These are phyloP conservation scores for Mycetomoellerius zeteki DNA, from an alignment of 1,140 invertebrate species.

Conservation along the genomic window DNA sequence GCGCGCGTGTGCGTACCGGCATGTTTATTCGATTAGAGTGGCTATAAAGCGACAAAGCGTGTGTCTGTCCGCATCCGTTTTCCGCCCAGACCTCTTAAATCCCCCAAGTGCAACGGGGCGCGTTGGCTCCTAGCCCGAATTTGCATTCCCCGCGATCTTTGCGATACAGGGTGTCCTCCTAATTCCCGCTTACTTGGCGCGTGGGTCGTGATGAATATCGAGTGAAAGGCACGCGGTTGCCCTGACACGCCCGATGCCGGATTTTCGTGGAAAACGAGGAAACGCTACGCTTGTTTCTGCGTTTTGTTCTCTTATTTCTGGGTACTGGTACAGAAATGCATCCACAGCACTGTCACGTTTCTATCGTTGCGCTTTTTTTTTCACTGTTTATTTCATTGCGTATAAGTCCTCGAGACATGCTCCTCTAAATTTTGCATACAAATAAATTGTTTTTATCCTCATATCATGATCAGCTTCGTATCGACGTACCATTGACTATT, in stretches of 20 bases:
- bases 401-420: not conserved
- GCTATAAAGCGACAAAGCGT: slow-evolving; percentile 50
- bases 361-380: slow-evolving; percentile 15
- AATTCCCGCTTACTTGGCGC: slow-evolving; percentile 59
- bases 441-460: not conserved
- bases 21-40: slow-evolving; percentile 40
- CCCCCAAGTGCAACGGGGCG: slow-evolving; percentile 41
- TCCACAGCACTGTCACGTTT: slow-evolving; percentile 3
- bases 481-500: not conserved
- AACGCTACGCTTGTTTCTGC: slow-evolving; percentile 12
- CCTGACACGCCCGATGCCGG: slow-evolving; percentile 45
- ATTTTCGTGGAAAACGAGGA: slow-evolving; percentile 71
- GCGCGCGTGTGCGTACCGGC: slow-evolving; percentile 5
- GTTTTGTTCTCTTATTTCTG: slow-evolving; percentile 46
- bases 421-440: slow-evolving; percentile 7
- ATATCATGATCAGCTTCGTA: not conserved
- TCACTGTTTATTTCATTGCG: not conserved
- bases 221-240: slow-evolving; percentile 56
- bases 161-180: slow-evolving; percentile 61
- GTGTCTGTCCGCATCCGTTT: slow-evolving; percentile 36
- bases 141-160: slow-evolving; percentile 62
- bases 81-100: slow-evolving; percentile 52
- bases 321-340: slow-evolving; percentile 48
- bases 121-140: slow-evolving; percentile 70
- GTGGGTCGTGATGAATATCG: slow-evolving; percentile 67